Conservation (phyloP, 2,113 vertebrate species). For the Lutjanus erythropterus region DNA sequence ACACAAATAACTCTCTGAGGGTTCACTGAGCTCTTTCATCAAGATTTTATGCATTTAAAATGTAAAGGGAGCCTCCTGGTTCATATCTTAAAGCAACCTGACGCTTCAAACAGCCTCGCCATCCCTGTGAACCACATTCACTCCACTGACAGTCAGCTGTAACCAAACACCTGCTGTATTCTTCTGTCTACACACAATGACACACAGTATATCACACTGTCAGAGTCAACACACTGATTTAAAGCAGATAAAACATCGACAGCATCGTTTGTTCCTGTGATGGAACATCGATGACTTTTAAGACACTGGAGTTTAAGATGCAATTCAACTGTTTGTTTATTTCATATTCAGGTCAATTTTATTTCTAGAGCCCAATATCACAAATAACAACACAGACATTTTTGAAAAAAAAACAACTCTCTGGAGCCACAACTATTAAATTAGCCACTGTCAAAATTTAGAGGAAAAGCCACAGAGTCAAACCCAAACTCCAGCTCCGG, state of each 20-base stretch:
- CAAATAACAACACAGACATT: no score
- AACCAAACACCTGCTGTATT: background rate
- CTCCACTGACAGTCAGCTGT: background rate
- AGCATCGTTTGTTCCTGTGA: background rate
- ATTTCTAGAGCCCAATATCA: no score
- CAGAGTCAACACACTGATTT: background rate
- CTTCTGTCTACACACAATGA: background rate
- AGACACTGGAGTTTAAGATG: no score
- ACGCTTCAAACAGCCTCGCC: background rate
- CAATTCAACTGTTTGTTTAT: background rate
- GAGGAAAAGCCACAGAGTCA: no score
- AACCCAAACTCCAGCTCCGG: no score
- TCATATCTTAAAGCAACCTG: conserved; percentile 2
- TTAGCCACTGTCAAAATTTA: no score
- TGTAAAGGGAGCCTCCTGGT: background rate
- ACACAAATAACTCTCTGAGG: background rate
- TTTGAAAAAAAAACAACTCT: no score
- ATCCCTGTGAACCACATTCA: conserved; percentile 1
- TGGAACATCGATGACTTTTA: no score
- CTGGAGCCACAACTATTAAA: no score
- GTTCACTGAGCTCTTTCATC: background rate
- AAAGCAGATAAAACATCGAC: background rate
- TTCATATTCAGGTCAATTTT: background rate
- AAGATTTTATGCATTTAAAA: background rate
- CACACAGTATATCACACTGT: background rate